These are phyloP conservation scores for Phthorimaea operculella DNA, from an alignment of 1,140 invertebrate genomes.

Conservation along the genomic window DNA sequence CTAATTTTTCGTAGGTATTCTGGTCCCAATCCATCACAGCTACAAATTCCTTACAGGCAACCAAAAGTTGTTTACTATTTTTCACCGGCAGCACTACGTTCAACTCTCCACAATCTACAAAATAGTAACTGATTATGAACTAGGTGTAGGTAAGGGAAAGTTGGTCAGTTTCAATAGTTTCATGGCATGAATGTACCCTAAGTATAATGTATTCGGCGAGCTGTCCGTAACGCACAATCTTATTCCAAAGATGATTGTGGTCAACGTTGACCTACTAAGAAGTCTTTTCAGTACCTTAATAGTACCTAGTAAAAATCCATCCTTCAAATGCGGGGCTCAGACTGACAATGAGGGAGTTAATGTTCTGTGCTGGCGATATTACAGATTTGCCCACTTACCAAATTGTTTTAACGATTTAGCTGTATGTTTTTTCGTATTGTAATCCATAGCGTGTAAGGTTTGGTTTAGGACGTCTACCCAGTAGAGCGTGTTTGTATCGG, in stretches of 20 bases:
- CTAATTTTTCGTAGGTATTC: conserved; percentile 6
- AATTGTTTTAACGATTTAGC: conserved; percentile 12
- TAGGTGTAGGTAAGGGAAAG: too few species aligned
- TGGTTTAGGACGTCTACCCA: conserved; percentile 19
- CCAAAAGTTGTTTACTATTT: conserved; percentile 12
- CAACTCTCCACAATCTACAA: conserved; percentile 10
- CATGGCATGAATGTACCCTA: not conserved
- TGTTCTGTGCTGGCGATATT: too few species aligned
- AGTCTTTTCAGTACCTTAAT: too few species aligned
- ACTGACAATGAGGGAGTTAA: too few species aligned
- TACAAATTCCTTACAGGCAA: conserved; percentile 9
- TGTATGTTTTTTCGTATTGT: conserved; percentile 9
- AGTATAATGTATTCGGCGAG: not conserved
- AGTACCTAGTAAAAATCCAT: too few species aligned
- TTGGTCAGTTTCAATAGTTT: too few species aligned
- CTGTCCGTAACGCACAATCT: too few species aligned
- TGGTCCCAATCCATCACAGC: conserved; percentile 16
- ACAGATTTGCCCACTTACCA: conserved; percentile 14
- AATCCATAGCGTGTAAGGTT: conserved; percentile 13
- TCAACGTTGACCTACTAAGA: too few species aligned
- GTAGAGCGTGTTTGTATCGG: conserved; percentile 7
- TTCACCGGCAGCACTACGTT: conserved; percentile 14
- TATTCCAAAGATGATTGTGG: too few species aligned
- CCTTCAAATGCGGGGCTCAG: too few species aligned
- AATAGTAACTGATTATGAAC: too few species aligned